Percentiles rank a stretch among this genome's conserved stretches.
phyloP scores from a whole-genome alignment of 1,140 invertebrate genomes.

The Drosophila sturtevanti region DNA sequence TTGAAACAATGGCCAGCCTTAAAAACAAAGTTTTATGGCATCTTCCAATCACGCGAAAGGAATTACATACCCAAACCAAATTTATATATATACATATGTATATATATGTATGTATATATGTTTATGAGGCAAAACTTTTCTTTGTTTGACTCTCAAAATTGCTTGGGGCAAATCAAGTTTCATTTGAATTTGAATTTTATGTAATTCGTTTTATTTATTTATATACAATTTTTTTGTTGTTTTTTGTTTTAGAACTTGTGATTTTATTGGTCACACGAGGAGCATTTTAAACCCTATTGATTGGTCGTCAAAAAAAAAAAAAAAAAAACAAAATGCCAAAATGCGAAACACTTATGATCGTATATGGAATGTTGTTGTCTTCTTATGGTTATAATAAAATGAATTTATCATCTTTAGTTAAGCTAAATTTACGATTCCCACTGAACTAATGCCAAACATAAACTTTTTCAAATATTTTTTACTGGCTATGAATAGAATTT shows the following conservation, averaged over 20 bases:
- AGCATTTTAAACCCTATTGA: conserved; percentile 1
- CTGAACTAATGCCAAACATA: background rate
- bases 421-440: background rate
- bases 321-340: too few relatives aligned
- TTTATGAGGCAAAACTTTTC: conserved; percentile 37
- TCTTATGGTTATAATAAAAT: too few relatives aligned
- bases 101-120: background rate
- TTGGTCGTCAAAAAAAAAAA: background rate
- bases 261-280: conserved; percentile 7
- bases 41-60: conserved; percentile 54
- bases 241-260: background rate
- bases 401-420: background rate
- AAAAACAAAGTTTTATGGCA: conserved; percentile 69
- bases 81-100: background rate
- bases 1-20: conserved; percentile 66
- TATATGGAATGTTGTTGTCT: background rate
- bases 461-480: too few relatives aligned
- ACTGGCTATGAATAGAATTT: too few relatives aligned
- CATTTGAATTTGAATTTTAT: conserved; percentile 16
- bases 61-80: conserved; percentile 34
- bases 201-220: background rate
- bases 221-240: too few relatives aligned
- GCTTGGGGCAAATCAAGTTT: conserved; percentile 67
- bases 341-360: background rate
- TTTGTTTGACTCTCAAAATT: too few relatives aligned